A percentile compares a stretch with the other conserved stretches of the same genome.
Evolutionary conservation across 2,797 vertebrate species (phyloP).

Genomic region (Spinibarbus caldwelli): DNA sequence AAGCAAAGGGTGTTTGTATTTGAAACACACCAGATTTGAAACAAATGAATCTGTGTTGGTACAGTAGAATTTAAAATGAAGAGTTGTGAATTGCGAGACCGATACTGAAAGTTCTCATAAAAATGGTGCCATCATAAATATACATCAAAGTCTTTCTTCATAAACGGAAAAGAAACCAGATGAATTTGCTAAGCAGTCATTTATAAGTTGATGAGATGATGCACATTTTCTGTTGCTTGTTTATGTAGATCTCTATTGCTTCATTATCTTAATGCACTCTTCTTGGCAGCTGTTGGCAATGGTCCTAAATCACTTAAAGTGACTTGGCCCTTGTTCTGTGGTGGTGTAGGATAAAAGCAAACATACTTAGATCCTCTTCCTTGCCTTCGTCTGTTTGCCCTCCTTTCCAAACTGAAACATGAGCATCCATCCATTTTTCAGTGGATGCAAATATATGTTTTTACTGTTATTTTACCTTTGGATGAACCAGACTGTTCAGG

Average conservation of each 20-base stretch:
- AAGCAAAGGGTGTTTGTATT: neutral
- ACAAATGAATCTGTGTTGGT: neutral
- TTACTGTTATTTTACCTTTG: neutral
- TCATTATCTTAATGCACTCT: slow-evolving; percentile 55
- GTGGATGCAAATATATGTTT: neutral
- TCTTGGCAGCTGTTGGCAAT: slow-evolving; percentile 49
- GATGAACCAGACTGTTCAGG: neutral
- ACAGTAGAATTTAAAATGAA: neutral
- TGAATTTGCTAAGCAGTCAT: slow-evolving; percentile 1
- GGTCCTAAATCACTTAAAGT: slow-evolving; percentile 44
- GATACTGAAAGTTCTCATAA: neutral
- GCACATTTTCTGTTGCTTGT: slow-evolving; percentile 1
- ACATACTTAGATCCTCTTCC: slow-evolving; percentile 33
- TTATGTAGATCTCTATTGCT: slow-evolving; percentile 28
- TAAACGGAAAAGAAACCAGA: slow-evolving; percentile 1
- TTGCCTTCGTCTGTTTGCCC: slow-evolving; percentile 13
- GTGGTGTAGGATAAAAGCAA: slow-evolving; percentile 45
- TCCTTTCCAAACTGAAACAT: neutral
- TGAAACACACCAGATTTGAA: neutral
- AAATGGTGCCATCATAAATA: neutral
- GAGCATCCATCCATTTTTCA: neutral
- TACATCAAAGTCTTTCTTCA: neutral
- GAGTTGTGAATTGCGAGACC: neutral
- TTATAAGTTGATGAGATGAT: slow-evolving; percentile 51
- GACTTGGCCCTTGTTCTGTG: slow-evolving; percentile 28